These are phyloP conservation scores for Neopelma chrysocephalum DNA, from an alignment of 2,797 vertebrate genomes.

Conservation along the genomic window DNA sequence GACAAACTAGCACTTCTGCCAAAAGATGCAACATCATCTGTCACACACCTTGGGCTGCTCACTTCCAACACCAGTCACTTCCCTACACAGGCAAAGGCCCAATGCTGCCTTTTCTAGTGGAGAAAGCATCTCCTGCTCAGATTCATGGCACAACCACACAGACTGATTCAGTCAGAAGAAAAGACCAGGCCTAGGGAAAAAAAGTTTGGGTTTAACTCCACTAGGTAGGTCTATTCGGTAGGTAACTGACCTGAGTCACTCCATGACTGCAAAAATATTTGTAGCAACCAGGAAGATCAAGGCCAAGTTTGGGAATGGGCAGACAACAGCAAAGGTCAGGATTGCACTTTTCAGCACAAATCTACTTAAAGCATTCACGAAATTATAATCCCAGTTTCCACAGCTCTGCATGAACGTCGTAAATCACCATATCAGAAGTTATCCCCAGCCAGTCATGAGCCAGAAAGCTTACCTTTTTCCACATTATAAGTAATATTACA, in stretches of 20 bases:
- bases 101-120: accelerated
- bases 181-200: not conserved
- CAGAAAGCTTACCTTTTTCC: not conserved
- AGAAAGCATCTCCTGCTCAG: not conserved
- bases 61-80: not conserved
- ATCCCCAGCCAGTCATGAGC: not conserved
- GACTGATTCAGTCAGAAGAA: not conserved
- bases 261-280: not conserved
- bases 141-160: not conserved
- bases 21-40: not conserved
- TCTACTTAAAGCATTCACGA: not conserved
- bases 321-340: not conserved
- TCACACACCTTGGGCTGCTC: not conserved
- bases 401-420: not conserved
- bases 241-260: not conserved
- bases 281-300: not conserved
- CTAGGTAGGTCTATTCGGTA: not conserved
- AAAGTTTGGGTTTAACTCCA: not conserved
- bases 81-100: not conserved
- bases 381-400: not conserved
- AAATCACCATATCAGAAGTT: not conserved
- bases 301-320: not conserved
- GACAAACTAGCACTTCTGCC: not conserved
- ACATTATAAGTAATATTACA: not conserved
- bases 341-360: not conserved